Base-by-base conservation (phyloP, 2,888 invertebrate genomes). In the Glyphotaelius pellucidus region DNA sequence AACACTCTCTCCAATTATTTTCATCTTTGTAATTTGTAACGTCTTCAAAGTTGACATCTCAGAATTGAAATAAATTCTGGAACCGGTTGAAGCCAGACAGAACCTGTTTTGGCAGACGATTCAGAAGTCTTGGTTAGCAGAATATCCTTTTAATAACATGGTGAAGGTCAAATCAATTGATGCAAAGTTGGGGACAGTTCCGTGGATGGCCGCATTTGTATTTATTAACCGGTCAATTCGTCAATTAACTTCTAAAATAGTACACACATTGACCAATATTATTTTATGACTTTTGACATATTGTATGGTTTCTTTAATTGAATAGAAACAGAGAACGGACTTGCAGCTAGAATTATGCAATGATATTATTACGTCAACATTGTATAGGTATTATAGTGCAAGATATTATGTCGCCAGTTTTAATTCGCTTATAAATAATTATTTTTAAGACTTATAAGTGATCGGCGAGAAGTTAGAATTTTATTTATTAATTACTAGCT, bases 81-180 rank as follows among this genome's bases (percentile, higher is more conserved):
- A 67, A 9, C 67, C 67, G 67, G 67, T 67, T 67, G n/a, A 25
- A 67, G n/a, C 25, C n/a, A 67, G 67, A 67, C 9, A 25, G 25
- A 67, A 67, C 67, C n/a, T 67, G 67, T 25, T n/a, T 67, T 25
- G 67, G 67, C 67, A 67, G 67, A 67, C 67, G 25, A 25, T n/a
- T 67, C 67, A 67, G 67, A n/a, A 67, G 67, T 67, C 67, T n/a
- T n/a, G 67, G 25, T 67, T 25, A n/a, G 25, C n/a, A 9, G 67
- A 67, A 67, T 25, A 81, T 81, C 81, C 81, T 81, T 32, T 32
- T 81, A 32, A 81, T 7, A 81, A 15, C 19, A 81, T 32, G 31
- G 14, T 32, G 31, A 81, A 81, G 81, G 81, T 81, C 81, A 81
- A 32, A 81, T 32, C 81, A 31, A 32, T 81, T 81, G 15, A 81